phyloP scores from a whole-genome alignment of 2,888 invertebrate genomes.

The Bombylius discolor region DNA sequence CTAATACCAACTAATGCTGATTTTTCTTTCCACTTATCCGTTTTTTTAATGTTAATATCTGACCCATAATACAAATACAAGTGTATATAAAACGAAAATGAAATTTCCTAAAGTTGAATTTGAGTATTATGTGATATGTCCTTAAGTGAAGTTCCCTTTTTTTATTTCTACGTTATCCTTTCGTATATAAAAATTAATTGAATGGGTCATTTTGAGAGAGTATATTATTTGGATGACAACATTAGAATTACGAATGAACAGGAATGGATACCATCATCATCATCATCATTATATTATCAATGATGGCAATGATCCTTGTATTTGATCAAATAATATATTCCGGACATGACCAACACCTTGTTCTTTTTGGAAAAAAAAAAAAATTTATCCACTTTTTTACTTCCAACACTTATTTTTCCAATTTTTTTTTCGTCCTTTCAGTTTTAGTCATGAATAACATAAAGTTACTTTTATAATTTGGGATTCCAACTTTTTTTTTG shows the following conservation, averaged over 20 bases:
- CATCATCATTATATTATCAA: not conserved
- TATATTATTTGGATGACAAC: slow-evolving; percentile 2
- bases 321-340: slow-evolving; percentile 14
- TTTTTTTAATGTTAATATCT: not conserved
- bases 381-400: too few species aligned
- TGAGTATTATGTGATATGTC: too few species aligned
- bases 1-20: not conserved
- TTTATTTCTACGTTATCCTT: too few species aligned
- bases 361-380: not conserved
- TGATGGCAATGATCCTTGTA: slow-evolving; percentile 12
- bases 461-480: too few species aligned
- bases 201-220: slow-evolving; percentile 7
- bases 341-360: slow-evolving; percentile 9
- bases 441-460: too few species aligned
- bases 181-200: slow-evolving; percentile 10
- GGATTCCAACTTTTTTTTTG: too few species aligned
- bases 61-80: not conserved
- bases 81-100: too few species aligned
- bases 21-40: not conserved
- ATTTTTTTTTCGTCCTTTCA: too few species aligned
- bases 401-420: too few species aligned
- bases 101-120: too few species aligned
- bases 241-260: not conserved
- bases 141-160: too few species aligned
- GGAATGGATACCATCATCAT: too few species aligned